These are phyloP conservation scores for Tretioscincus oriximinensis DNA, from an alignment of 2,113 vertebrate species.

Conservation along the genomic window DNA sequence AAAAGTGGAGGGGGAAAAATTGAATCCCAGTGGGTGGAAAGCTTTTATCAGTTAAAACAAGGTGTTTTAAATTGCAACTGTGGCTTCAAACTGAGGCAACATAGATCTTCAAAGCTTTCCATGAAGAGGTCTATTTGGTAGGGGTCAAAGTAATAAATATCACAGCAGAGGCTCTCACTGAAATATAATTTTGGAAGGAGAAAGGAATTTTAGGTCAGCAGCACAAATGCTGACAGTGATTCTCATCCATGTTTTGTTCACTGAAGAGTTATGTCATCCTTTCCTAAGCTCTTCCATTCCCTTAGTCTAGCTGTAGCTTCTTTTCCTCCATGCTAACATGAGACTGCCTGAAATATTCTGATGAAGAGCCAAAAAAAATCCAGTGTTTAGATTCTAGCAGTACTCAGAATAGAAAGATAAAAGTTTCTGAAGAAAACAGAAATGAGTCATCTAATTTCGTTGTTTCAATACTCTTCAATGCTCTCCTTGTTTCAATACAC, in stretches of 20 bases:
- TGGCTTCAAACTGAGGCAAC: constrained; percentile 11
- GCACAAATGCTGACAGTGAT: background rate
- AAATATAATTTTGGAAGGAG: background rate
- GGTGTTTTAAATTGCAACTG: constrained; percentile 18
- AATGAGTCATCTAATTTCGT: background rate
- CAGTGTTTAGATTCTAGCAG: background rate
- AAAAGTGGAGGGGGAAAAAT: background rate
- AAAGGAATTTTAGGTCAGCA: background rate
- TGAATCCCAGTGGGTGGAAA: constrained; percentile 7
- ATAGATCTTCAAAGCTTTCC: background rate
- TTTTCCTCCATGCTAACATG: background rate
- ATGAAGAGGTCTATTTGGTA: constrained; percentile 19
- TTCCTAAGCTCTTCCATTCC: too few species aligned
- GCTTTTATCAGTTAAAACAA: constrained; percentile 25
- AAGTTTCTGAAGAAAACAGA: background rate
- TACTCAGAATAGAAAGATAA: background rate
- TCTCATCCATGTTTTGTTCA: background rate
- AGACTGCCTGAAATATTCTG: background rate
- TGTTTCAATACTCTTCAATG: too few species aligned
- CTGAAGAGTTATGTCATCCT: background rate
- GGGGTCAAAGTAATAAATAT: constrained; percentile 23
- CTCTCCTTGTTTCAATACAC: too few species aligned
- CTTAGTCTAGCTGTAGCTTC: background rate
- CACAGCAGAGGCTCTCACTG: background rate
- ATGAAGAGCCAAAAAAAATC: background rate